phyloP scores from a whole-genome alignment of 2,888 invertebrate genomes.

The Lochmaea crataegi region DNA sequence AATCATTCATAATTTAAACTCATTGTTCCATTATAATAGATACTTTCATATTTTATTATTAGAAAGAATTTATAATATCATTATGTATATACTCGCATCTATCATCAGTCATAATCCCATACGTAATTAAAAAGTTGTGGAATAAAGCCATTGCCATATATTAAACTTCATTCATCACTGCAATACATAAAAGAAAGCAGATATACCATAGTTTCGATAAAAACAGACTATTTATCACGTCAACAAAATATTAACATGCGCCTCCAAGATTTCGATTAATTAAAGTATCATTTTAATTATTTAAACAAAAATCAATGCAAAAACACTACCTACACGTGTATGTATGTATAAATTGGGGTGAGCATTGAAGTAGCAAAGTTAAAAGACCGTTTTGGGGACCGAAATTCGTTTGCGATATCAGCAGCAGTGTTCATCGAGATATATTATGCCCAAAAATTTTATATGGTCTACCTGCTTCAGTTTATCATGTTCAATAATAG shows the following conservation, averaged over 20 bases:
- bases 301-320: background rate
- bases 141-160: background rate
- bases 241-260: background rate
- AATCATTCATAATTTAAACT: background rate
- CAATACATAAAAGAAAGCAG: constrained; percentile 8
- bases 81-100: background rate
- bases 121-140: constrained; percentile 5
- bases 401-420: too few species aligned
- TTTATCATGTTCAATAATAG: too few species aligned
- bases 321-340: too few species aligned
- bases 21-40: background rate
- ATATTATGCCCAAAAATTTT: too few species aligned
- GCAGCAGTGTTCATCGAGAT: too few species aligned
- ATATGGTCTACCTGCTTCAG: too few species aligned
- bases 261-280: background rate
- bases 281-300: background rate
- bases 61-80: background rate
- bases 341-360: too few species aligned
- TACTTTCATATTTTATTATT: background rate
- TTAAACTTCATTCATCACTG: background rate
- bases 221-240: background rate
- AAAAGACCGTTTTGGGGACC: too few species aligned
- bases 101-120: background rate
- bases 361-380: too few species aligned
- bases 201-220: background rate